Base-by-base conservation (phyloP, 2,113 vertebrate genomes). In the Cyanoderma ruficeps region DNA sequence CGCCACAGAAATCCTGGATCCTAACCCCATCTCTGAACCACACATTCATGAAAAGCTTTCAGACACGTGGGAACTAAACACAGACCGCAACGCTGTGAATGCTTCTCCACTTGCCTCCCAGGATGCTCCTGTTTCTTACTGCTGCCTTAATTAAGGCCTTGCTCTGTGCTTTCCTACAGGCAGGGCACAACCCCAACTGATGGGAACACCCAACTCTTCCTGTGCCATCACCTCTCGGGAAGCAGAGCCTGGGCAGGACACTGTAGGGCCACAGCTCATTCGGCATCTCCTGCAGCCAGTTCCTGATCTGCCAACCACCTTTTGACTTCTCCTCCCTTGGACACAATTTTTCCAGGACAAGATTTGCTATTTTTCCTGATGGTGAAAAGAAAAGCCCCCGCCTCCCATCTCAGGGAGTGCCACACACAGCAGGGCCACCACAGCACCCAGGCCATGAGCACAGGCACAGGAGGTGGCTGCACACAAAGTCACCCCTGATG, bases 21-120 rank as follows among this genome's bases (percentile, higher is more conserved):
- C 33, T n/a, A 86, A 92, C 46, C 49, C 86, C 91, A 72, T 19
- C 71, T 68, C 91, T 60, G 86, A 90, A 83, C 93, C 89, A 88
- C 80, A 80, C 19, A 28, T n/a, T 95, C n/a, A 64, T 25, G 67
- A 76, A 79, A 72, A 90, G 71, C 41, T 83, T 76, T 88, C 67
- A 72, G 67, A 68, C 86, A 79, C 1, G 15, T 72, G 86, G 59
- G 82, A 93, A 47, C 46, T 47, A 25, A 82, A 90, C 2, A 2
- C 75, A 92, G 87, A 92, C 87, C 6, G 0, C 89, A 83, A 9
- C 1, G 3, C 64, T 77, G 39, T 0, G 30, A 59, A 78, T 56
- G 16, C 25, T 89, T 50, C 93, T 52, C 90, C 46, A 4, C 82
- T 84, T 87, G 74, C 84, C 87, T 93, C 65, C 95, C 65, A 89